Percentiles rank a stretch among this genome's conserved stretches.
These are phyloP conservation scores for Poicephalus gulielmi DNA, from an alignment of 2,113 vertebrate genomes.

Conservation along the genomic window DNA sequence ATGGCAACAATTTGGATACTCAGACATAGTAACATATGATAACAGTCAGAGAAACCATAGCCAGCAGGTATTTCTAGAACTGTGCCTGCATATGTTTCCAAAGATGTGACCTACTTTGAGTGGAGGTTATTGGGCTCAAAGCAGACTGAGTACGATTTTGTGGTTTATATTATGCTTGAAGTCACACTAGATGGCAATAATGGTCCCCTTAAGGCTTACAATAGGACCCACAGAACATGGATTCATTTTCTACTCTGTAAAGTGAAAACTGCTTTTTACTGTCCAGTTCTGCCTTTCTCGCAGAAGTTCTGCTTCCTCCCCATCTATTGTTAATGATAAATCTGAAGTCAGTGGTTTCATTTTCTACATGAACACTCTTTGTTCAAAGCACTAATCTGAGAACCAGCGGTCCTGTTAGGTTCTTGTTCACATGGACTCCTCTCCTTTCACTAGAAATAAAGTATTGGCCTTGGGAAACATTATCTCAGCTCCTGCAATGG, in stretches of 20 bases:
- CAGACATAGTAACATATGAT: neutral
- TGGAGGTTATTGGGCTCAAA: neutral
- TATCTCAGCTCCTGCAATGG: neutral
- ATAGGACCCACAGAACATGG: neutral
- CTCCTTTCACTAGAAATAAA: neutral
- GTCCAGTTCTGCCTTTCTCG: neutral
- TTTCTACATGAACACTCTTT: neutral
- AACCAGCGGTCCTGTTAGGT: neutral
- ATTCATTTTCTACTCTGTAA: neutral
- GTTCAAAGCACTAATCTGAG: neutral
- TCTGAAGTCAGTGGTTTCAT: neutral
- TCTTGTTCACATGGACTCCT: neutral
- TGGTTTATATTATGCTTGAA: neutral
- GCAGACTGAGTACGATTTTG: neutral
- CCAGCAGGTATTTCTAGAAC: neutral
- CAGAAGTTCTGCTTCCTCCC: neutral
- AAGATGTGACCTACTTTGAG: neutral
- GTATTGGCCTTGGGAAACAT: neutral
- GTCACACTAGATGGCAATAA: neutral
- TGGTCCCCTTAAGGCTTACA: neutral
- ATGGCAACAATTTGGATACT: neutral
- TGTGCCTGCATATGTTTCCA: neutral
- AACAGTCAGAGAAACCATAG: neutral
- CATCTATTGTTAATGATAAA: neutral
- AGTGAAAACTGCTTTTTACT: neutral